A percentile compares a stretch with the other conserved stretches of the same genome.
phyloP scores from a whole-genome alignment of 2,888 invertebrate species.

The Chrysodeixis includens region DNA sequence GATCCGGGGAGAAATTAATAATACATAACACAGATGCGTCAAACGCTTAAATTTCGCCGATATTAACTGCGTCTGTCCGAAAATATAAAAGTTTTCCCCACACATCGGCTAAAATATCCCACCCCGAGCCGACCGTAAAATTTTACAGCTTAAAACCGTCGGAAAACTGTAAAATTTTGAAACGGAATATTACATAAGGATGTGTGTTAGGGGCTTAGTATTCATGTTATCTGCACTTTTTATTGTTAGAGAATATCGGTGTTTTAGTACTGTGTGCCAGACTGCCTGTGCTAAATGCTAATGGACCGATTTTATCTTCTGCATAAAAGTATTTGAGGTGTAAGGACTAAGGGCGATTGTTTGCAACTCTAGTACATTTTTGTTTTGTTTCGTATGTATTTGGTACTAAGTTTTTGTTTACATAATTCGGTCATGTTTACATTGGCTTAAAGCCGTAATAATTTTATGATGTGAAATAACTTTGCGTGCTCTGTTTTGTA shows the following conservation, averaged over 20 bases:
- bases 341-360: not conserved
- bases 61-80: slow-evolving; percentile 50
- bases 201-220: slow-evolving; percentile 41
- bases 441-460: slow-evolving; percentile 4
- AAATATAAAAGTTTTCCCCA: slow-evolving; percentile 61
- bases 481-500: slow-evolving; percentile 1
- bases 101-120: slow-evolving; percentile 39
- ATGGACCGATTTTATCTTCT: slow-evolving; percentile 34
- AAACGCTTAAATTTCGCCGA: slow-evolving; percentile 45
- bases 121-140: slow-evolving; percentile 55
- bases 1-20: slow-evolving; percentile 47
- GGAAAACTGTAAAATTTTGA: slow-evolving; percentile 57
- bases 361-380: not conserved
- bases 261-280: slow-evolving; percentile 23
- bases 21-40: slow-evolving; percentile 35
- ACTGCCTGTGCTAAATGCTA: slow-evolving; percentile 21
- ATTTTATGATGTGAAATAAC: not conserved
- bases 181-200: slow-evolving; percentile 44
- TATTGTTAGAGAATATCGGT: slow-evolving; percentile 46
- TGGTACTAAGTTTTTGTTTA: not conserved
- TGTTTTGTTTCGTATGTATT: not conserved
- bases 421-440: not conserved
- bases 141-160: slow-evolving; percentile 65
- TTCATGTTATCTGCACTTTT: slow-evolving; percentile 37
- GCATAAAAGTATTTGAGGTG: not conserved